Evolutionary conservation across 1,140 invertebrate genomes (phyloP).

Genomic region (Agraylea sexmaculata): DNA sequence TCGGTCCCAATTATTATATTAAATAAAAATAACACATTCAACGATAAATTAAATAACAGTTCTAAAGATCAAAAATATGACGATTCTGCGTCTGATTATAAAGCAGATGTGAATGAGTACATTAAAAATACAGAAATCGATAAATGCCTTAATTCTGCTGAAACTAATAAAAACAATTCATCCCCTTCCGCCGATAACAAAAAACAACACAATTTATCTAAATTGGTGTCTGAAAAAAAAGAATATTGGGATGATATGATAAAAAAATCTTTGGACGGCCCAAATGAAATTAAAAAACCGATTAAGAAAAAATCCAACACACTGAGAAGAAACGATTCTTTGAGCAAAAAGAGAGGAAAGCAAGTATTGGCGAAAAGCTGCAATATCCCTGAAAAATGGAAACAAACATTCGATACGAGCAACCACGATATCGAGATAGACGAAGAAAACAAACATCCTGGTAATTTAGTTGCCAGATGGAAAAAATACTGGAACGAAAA

Average conservation of each 20-base stretch:
- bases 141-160: neutral
- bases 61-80: slow-evolving; percentile 23
- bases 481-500: slow-evolving; percentile 33
- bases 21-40: neutral
- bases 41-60: slow-evolving; percentile 8
- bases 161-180: slow-evolving; percentile 7
- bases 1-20: too few species aligned
- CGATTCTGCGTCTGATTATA: slow-evolving; percentile 37
- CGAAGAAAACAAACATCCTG: slow-evolving; percentile 14
- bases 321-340: slow-evolving; percentile 33
- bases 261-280: slow-evolving; percentile 28
- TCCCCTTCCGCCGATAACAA: neutral
- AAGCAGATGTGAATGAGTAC: slow-evolving; percentile 37
- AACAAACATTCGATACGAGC: slow-evolving; percentile 18
- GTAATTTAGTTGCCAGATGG: slow-evolving; percentile 31
- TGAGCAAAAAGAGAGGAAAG: slow-evolving; percentile 34
- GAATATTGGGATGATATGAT: slow-evolving; percentile 41
- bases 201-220: slow-evolving; percentile 17
- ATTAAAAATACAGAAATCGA: slow-evolving; percentile 3
- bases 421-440: slow-evolving; percentile 1
- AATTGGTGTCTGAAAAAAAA: slow-evolving; percentile 38
- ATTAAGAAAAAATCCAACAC: slow-evolving; percentile 26
- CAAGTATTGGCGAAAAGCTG: slow-evolving; percentile 34
- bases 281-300: slow-evolving; percentile 25
- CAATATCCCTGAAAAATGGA: slow-evolving; percentile 23